Conservation (phyloP, 92 coral and sea anemone genomes). For the Zoanthus solanderi region DNA sequence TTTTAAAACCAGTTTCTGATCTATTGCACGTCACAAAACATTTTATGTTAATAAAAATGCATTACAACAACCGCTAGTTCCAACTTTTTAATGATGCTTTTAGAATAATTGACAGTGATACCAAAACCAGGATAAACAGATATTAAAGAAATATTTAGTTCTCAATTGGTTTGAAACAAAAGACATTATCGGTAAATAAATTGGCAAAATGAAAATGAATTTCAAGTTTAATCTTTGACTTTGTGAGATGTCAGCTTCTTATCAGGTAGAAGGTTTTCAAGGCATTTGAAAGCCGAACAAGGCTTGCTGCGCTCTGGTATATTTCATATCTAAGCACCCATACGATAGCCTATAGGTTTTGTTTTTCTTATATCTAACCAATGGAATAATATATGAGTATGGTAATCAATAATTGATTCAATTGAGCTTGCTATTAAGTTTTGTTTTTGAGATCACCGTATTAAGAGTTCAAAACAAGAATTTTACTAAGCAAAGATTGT, state of each 20-base stretch:
- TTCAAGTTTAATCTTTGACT: background rate
- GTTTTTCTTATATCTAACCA: slow-evolving; percentile 9
- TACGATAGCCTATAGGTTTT: background rate
- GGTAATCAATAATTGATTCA: slow-evolving; percentile 25
- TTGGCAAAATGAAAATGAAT: background rate
- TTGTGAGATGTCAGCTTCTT: slow-evolving; percentile 1
- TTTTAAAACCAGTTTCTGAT: background rate
- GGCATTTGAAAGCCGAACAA: slow-evolving; percentile 9
- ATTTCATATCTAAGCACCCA: slow-evolving; percentile 21
- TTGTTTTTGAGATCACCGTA: slow-evolving; percentile 10
- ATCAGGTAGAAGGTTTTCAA: slow-evolving; percentile 5
- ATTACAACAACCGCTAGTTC: background rate
- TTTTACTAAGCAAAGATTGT: background rate
- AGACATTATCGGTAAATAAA: background rate
- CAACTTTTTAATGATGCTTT: background rate
- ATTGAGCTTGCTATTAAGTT: background rate
- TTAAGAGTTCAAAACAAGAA: background rate
- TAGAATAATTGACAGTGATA: background rate
- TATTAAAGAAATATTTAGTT: background rate
- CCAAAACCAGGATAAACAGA: slow-evolving; percentile 7
- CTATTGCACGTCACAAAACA: background rate
- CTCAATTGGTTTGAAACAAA: slow-evolving; percentile 11
- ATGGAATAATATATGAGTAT: background rate
- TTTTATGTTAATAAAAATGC: background rate
- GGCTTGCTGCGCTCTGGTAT: background rate